These are phyloP conservation scores for Argynnis bischoffii DNA, from an alignment of 2,888 invertebrate species.

Conservation along the genomic window DNA sequence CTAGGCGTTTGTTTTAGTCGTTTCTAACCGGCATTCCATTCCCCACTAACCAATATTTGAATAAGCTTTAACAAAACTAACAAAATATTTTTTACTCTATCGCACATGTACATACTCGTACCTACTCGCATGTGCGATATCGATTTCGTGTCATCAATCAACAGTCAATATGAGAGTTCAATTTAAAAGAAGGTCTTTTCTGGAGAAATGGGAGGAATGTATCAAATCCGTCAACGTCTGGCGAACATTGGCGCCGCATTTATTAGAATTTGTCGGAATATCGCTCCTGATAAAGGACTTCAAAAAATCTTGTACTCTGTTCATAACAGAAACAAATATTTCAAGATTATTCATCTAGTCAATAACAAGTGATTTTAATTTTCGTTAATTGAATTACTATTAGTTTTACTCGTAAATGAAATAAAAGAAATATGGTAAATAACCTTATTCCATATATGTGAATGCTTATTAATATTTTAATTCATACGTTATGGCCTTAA, in stretches of 20 bases:
- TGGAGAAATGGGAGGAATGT: conserved; percentile 41
- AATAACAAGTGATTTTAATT: too few relatives aligned
- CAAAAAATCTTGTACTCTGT: conserved; percentile 20
- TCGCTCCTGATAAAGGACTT: conserved; percentile 12
- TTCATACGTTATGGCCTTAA: too few relatives aligned
- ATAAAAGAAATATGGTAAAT: too few relatives aligned
- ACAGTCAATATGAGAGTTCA: conserved; percentile 52
- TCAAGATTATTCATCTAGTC: background rate
- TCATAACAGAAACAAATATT: conserved; percentile 6
- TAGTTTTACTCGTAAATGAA: too few relatives aligned
- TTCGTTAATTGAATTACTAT: too few relatives aligned
- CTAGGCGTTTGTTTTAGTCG: conserved; percentile 36
- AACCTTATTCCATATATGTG: too few relatives aligned
- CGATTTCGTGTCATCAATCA: conserved; percentile 51
- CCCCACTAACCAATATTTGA: conserved; percentile 28
- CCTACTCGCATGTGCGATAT: conserved; percentile 8
- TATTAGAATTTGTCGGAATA: conserved; percentile 34
- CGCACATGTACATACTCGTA: conserved; percentile 9
- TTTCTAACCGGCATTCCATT: conserved; percentile 35
- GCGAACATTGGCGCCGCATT: conserved; percentile 31
- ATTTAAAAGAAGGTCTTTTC: conserved; percentile 51
- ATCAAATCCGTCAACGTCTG: conserved; percentile 60
- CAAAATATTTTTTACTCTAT: conserved; percentile 22
- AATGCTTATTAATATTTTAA: too few relatives aligned
- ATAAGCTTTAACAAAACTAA: conserved; percentile 18